A percentile compares a stretch with the other conserved stretches of the same genome.
Evolutionary conservation across 2,888 invertebrate genomes (phyloP).

Genomic region (Adelphocoris suturalis): DNA sequence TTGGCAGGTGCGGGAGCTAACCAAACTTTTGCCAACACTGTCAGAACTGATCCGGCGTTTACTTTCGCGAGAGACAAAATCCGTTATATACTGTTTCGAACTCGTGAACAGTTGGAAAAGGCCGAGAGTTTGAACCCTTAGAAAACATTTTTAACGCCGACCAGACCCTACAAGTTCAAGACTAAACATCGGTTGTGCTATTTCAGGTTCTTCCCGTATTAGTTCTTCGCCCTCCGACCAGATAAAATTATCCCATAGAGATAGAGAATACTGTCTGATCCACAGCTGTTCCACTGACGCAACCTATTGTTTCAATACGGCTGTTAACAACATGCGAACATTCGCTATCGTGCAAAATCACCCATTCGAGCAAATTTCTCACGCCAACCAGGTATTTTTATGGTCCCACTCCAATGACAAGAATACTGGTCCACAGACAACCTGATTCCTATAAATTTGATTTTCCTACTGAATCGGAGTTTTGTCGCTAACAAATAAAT

Average conservation of each 20-base stretch:
- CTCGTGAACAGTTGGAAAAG: not conserved
- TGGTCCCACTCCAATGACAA: too few species aligned
- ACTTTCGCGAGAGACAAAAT: not conserved
- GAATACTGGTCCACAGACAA: too few species aligned
- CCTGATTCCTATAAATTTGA: too few species aligned
- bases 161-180: conserved; percentile 35
- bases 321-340: not conserved
- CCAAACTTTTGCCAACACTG: conserved; percentile 15
- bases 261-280: not conserved
- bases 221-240: conserved; percentile 22
- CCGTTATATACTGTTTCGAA: not conserved
- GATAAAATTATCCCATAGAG: conserved; percentile 13
- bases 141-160: conserved; percentile 9
- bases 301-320: not conserved
- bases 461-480: too few species aligned
- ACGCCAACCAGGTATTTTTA: too few species aligned
- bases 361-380: too few species aligned
- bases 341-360: too few species aligned
- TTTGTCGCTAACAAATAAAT: too few species aligned
- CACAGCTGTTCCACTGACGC: not conserved
- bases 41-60: conserved; percentile 11
- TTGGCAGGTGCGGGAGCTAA: conserved; percentile 33
- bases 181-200: conserved; percentile 39
- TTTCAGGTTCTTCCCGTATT: conserved; percentile 28
- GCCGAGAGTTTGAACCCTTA: not conserved